Evolutionary conservation across 2,797 vertebrate genomes (phyloP).

Genomic region (Spizella passerina): DNA sequence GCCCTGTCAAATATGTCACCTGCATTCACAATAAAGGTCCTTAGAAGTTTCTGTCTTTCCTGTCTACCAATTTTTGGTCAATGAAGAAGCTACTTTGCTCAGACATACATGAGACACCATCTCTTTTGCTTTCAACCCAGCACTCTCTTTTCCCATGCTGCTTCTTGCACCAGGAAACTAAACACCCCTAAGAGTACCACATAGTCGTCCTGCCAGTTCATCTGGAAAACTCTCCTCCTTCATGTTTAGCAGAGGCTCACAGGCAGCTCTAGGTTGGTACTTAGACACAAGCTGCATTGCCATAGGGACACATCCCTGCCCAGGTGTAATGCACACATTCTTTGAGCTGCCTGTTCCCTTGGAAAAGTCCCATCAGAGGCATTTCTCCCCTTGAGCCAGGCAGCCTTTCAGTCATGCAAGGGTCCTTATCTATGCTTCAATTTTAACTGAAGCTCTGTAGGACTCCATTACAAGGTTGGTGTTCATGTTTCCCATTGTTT

Average conservation of each 20-base stretch:
- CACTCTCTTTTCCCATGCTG: background rate
- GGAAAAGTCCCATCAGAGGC: background rate
- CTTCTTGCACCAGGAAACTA: background rate
- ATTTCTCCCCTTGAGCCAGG: background rate
- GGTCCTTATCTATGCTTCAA: rapidly evolving
- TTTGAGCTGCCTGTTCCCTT: background rate
- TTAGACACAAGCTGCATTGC: background rate
- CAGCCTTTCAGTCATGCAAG: background rate
- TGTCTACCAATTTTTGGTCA: background rate
- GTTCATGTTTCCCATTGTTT: background rate
- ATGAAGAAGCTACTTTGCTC: background rate
- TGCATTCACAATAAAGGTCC: background rate
- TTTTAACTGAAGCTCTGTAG: background rate
- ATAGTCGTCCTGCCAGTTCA: background rate
- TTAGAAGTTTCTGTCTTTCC: background rate
- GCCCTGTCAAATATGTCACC: background rate
- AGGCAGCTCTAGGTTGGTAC: background rate
- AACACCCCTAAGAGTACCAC: background rate
- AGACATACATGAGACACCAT: background rate
- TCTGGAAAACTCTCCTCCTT: background rate
- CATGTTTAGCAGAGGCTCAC: background rate
- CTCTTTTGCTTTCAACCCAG: background rate
- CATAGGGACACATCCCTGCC: rapidly evolving
- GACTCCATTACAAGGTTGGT: background rate
- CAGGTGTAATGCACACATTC: rapidly evolving